Conservation (phyloP, 92 coral and sea anemone genomes). For the Umimayanthus kanabou region DNA sequence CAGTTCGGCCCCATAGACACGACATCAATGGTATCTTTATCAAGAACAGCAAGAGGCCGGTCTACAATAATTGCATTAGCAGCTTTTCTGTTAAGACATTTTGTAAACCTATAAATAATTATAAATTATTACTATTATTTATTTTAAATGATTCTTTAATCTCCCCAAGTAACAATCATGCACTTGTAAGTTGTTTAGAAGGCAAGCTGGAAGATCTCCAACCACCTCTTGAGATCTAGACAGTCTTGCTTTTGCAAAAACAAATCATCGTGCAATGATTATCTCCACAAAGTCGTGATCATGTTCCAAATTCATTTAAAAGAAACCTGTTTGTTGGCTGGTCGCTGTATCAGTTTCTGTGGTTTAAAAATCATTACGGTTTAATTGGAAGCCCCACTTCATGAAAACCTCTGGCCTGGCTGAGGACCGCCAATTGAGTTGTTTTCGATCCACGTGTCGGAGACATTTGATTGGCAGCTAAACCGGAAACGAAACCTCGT, state of each 20-base stretch:
- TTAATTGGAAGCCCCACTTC: not conserved
- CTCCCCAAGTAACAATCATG: not conserved
- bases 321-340: slow-evolving; percentile 14
- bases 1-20: not conserved
- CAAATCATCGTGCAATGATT: not conserved
- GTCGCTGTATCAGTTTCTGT: slow-evolving; percentile 9
- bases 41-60: not conserved
- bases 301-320: not conserved
- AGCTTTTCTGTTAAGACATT: not conserved
- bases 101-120: not conserved
- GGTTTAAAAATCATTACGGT: slow-evolving; percentile 9
- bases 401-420: not conserved
- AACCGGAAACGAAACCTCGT: slow-evolving; percentile 24
- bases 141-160: not conserved
- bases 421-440: not conserved
- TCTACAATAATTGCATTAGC: slow-evolving; percentile 7
- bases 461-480: slow-evolving; percentile 29
- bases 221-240: not conserved
- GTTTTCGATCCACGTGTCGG: slow-evolving; percentile 23
- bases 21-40: not conserved
- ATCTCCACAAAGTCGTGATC: not conserved
- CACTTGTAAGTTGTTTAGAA: not conserved
- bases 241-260: not conserved
- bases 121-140: slow-evolving; percentile 1
- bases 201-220: slow-evolving; percentile 7